Base-by-base conservation (phyloP, 2,113 vertebrate species). In the Tinamus guttatus region DNA sequence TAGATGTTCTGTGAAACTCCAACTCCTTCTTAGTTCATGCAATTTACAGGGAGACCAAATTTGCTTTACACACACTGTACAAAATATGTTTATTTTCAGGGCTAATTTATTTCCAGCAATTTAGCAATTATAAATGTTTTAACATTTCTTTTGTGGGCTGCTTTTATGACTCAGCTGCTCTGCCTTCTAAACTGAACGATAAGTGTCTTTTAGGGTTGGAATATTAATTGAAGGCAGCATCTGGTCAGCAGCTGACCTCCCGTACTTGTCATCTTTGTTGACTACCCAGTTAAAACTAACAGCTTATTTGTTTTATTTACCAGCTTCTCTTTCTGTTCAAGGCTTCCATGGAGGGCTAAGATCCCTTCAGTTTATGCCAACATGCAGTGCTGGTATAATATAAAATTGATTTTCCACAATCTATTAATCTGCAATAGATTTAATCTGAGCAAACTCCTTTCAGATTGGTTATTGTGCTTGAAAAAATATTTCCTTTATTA, bases 161-260 rank as follows among this genome's bases (percentile, higher is more conserved):
- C 88, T 98, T 97, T 98, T 98, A 98, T 97, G 96, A 97, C 96
- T 98, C 97, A 97, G 96, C 98, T 98, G 98, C 94, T 97, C 96
- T 94, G 80, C 96, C 93, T 98, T 98, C 60, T 97, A 97, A 96
- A 97, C 89, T 88, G 73, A 97, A 90, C 75, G 91, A 98, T 98
- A 98, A 98, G 98, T 96, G 97, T 98, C 97, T 98, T 98, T 97
- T 96, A 98, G 96, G 94, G 87, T 92, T 96, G 96, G 98, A 97
- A 98, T 98, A 98, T 97, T 98, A 98, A 98, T 98, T 98, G 98
- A 98, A 98, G 97, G 97, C 97, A 98, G 98, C 98, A 98, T 98
- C 97, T 98, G 98, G 98, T 98, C 98, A 98, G 98, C 98, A 98
- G 98, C 97, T 98, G 98, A 98, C 98, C 97, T 74, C 95, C 94